Evolutionary conservation across 2,888 invertebrate species (phyloP).

Genomic region (Phaonia tiefii): DNA sequence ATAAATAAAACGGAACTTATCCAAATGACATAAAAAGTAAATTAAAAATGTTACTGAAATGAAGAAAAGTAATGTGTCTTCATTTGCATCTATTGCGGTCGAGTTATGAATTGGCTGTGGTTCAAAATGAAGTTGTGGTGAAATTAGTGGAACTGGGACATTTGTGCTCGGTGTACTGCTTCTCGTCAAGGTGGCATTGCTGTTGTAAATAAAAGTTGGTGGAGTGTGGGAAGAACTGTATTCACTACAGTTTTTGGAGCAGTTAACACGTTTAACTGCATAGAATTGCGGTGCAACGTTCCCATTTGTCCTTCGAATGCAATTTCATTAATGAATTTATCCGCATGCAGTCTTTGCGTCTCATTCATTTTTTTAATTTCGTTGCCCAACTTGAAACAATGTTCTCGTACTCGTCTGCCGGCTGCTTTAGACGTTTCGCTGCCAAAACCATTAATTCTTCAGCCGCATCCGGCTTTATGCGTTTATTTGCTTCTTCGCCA

Average conservation of each 20-base stretch:
- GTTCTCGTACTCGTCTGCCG: constrained; percentile 3
- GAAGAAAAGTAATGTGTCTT: no score
- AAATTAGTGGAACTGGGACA: no score
- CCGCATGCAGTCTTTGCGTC: constrained; percentile 3
- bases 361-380: constrained; percentile 4
- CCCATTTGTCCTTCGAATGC: constrained; percentile 36
- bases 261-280: constrained; percentile 18
- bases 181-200: no score
- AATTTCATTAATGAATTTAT: no score
- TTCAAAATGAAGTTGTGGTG: no score
- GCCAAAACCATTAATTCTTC: constrained; percentile 35
- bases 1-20: not conserved
- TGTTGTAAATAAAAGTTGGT: no score
- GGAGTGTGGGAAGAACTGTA: constrained; percentile 10
- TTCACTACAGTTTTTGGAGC: constrained; percentile 1
- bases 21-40: no score
- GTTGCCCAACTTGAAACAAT: not conserved
- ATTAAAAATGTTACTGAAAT: no score
- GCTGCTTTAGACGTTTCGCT: no score
- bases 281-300: constrained; percentile 24
- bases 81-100: no score
- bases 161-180: no score
- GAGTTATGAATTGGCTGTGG: no score
- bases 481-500: not conserved
- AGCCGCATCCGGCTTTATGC: constrained; percentile 15